Base-by-base conservation (phyloP, 2,797 vertebrate species). In the Jordanella pulchra region DNA sequence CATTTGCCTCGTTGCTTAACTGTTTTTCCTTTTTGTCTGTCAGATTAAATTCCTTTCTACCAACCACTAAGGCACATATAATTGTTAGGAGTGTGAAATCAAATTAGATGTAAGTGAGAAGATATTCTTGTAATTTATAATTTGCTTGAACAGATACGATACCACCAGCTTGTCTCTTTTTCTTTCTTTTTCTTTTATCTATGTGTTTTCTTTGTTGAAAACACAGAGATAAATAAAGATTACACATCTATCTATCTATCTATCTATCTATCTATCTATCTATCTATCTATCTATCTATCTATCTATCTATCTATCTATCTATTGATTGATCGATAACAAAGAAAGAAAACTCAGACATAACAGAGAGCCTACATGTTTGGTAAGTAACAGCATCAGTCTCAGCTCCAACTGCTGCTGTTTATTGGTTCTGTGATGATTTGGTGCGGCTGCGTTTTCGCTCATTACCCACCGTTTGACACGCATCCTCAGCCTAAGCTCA, bases 351-450 rank as follows among this genome's bases (percentile, higher is more conserved):
- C 67, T 64, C 39, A 35, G 39, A 70, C 60, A 54, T 3, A 50
- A 42, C 65, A 39, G 23, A 71, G 32, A 55, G 30, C 64, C 79
- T 80, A 69, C 53, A 51, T 69, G 39, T 74, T 76, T 76, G 47
- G 42, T 12, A 67, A 69, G 70, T 79, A 48, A 53, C n/a, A 70
- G 58, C 81, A 71, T 69, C 32, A 68, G 23, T 58, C 73, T 56
- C 50, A 23, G 74, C 73, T 25, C 35, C 78, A 74, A 63, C 30
- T 17, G 76, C 72, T 44, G 55, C 77, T 79, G 54, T 78, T 80
- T 87, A 85, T 89, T 83, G 86, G 86, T 30, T 73, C 86, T 53
- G n/a, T 60, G 76, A 67, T 67, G 82, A 83, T 86, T 85, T 81
- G 72, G 81, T 15, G 79, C 28, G 80, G 70, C 48, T 65, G 71